Evolutionary conservation across 2,113 vertebrate species (phyloP).

Genomic region (Boulengeromyrus knoepffleri): DNA sequence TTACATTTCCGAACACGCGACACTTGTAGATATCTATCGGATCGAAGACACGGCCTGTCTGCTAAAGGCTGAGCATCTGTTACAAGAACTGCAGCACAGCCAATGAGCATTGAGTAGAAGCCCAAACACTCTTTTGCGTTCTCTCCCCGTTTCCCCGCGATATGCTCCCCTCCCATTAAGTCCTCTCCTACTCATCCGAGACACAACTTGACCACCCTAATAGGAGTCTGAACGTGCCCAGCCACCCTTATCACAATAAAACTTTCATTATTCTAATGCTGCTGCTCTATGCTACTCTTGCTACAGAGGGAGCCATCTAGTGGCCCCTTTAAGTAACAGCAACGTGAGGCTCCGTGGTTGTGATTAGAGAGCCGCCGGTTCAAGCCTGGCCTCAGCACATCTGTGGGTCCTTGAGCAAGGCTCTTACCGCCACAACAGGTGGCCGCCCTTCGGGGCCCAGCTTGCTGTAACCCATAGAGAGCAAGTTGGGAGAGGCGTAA

Average conservation of each 20-base stretch:
- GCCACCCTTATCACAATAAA: neutral
- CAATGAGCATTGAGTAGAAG: neutral
- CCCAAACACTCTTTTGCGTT: neutral
- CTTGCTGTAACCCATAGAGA: no score
- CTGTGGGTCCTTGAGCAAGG: no score
- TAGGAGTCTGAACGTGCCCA: neutral
- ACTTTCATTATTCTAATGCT: neutral
- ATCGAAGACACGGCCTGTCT: neutral
- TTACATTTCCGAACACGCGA: neutral
- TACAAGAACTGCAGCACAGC: neutral
- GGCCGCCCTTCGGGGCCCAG: no score
- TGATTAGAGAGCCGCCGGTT: no score
- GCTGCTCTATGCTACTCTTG: neutral
- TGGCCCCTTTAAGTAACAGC: neutral
- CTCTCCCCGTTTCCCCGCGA: neutral
- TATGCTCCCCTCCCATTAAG: neutral
- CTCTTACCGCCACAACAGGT: no score
- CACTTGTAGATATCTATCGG: neutral
- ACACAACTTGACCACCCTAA: neutral
- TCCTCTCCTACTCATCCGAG: neutral
- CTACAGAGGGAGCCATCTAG: neutral
- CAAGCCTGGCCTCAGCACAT: no score
- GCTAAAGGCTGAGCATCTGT: neutral
- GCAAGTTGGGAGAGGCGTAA: no score
- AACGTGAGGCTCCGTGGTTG: neutral